Base-by-base conservation (phyloP, 2,797 vertebrate genomes). In the Sibirionetta formosa region DNA sequence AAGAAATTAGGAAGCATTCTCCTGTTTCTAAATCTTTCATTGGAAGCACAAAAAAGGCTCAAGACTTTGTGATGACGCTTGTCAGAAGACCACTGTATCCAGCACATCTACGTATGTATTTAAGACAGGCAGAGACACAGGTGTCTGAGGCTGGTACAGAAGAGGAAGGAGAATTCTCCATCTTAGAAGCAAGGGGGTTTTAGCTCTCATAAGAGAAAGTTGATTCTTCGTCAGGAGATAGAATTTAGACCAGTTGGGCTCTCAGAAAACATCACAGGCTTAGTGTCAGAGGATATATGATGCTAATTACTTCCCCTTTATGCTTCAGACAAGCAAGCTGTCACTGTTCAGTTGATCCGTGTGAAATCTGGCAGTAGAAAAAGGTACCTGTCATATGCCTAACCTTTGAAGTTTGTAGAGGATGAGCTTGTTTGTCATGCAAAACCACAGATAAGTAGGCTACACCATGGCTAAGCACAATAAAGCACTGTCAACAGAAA, bases 71-170 rank as follows among this genome's bases (percentile, higher is more conserved):
- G n/a, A 68, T 33, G 5, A 66, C 18, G 16, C 5, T n/a, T 63
- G 6, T 36, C 26, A 66, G 46, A 73, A 65, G 60, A 80, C 11
- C 27, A 22, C 19, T 23, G 5, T 22, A 40, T 16, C 58, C 31
- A 48, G 18, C 8, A 19, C 2, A 5, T 54, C 57, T 58, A 35
- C 16, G 33, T 0, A 6, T 0, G 0, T 22, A 26, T 9, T 38
- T 64, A 80, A 82, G 50, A 36, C 1, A 13, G 38, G 8, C 24
- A 88, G 73, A 81, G 44, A 38, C 31, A 83, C 7, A 60, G 9
- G 14, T 48, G 24, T 60, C 63, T 46, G 63, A 66, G 16, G 36
- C 3, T 22, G 29, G 31, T 42, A 71, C 3, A 7, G 5, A 48
- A 64, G 15, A 76, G 35, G 24, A 77, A 80, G 48, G 4, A 91